Base-by-base conservation (phyloP, 1,140 invertebrate species). In the Zelostemma sp. region DNA sequence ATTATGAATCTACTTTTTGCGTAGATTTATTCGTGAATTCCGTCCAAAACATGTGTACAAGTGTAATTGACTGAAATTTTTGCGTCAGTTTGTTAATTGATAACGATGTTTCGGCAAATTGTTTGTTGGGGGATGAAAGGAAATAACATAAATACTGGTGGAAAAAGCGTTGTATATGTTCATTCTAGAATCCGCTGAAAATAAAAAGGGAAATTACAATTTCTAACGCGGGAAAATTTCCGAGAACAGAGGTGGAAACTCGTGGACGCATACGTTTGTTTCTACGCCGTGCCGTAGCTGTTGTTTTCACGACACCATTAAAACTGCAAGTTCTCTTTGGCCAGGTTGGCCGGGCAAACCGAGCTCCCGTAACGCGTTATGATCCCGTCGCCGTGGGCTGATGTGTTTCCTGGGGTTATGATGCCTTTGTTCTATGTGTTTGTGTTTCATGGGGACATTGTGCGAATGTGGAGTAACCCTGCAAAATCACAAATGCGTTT, bases 261-360 rank as follows among this genome's bases (percentile, higher is more conserved):
- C 58, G 17, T 9, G 43, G 51, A 57, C 51, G 49, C 17, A 49
- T n/a, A 41, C 66, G 56, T 67, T 69, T 62, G 58, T 57, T 61
- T 50, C 66, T 41, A 46, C 41, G 31, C 33, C 58, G 33, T 72
- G 33, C 33, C 33, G 59, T 57, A 68, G 63, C 71, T 67, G 66
- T 61, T 40, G 65, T 79, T 82, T 81, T 81, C 74, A 75, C 53
- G 72, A 71, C 68, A 68, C 70, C 74, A 80, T 81, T 82, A 80
- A 81, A 82, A 78, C 64, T 76, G 69, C 65, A 77, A 75, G 69
- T 73, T 70, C 25, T 67, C 62, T 49, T 65, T 51, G 70, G 48
- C 68, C 71, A 57, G 50, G 40, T 53, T 43, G 63, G 54, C 47
- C 25, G 58, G 58, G 41, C 53, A 12, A 47, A 45, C 65, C 48